Percentiles rank a stretch among this genome's conserved stretches.
These are phyloP conservation scores for Drosophila triauraria DNA, from an alignment of 1,140 invertebrate genomes.

Conservation along the genomic window DNA sequence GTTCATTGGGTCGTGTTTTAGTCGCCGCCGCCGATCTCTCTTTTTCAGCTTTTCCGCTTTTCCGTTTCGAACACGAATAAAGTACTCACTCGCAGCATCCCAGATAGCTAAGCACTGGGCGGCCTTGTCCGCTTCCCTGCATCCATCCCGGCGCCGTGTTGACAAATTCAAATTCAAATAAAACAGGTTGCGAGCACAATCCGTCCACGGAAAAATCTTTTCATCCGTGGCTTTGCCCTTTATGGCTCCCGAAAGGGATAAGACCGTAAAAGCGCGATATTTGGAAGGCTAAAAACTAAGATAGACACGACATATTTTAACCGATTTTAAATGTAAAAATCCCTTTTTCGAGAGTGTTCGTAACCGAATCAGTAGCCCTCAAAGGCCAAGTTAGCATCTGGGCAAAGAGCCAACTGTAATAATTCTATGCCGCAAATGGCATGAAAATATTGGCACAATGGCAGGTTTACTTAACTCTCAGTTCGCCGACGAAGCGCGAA, in stretches of 20 bases:
- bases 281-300: conserved; percentile 3
- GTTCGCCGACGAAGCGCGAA: conserved; percentile 26
- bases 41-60: conserved; percentile 39
- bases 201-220: no score
- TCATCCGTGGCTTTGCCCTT: conserved; percentile 14
- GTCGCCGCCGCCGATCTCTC: conserved; percentile 11
- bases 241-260: conserved; percentile 17
- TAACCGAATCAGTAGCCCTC: no score
- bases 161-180: conserved; percentile 61
- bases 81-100: conserved; percentile 33
- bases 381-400: neutral
- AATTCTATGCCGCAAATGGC: conserved; percentile 12
- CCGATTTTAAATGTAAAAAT: neutral
- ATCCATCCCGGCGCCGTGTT: conserved; percentile 19
- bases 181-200: no score
- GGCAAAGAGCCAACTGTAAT: neutral
- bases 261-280: conserved; percentile 13
- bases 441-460: conserved; percentile 41
- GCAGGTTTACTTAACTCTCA: conserved; percentile 45
- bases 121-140: conserved; percentile 35
- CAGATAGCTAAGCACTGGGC: conserved; percentile 37
- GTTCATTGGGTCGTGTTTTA: conserved; percentile 68
- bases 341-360: neutral
- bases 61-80: conserved; percentile 33
- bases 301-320: neutral